These are phyloP conservation scores for Actinernus sp. DNA, from an alignment of 92 coral and sea anemone genomes.

Conservation along the genomic window DNA sequence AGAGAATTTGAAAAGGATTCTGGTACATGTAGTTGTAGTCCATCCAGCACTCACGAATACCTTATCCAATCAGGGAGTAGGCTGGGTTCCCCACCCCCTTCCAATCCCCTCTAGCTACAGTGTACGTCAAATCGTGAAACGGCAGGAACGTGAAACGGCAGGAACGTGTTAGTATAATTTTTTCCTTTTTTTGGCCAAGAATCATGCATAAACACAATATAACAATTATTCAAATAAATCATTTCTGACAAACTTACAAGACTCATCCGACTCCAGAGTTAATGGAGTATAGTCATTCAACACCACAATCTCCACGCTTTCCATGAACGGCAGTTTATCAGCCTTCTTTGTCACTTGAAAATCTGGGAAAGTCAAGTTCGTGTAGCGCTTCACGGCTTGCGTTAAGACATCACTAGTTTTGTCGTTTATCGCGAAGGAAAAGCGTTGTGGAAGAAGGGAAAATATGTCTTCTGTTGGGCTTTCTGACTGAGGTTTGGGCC, in stretches of 20 bases:
- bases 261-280: conserved; percentile 84
- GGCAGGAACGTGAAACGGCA: no score
- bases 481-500: conserved; percentile 94
- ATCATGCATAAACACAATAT: no score
- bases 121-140: no score
- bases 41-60: no score
- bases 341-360: conserved; percentile 5
- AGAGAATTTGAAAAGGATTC: no score
- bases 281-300: conserved; percentile 69
- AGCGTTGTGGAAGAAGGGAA: conserved; percentile 57
- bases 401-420: conserved; percentile 85
- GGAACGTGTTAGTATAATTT: no score
- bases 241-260: conserved; percentile 77
- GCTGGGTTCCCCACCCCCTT: no score
- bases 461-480: conserved; percentile 56
- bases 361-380: conserved; percentile 80
- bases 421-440: conserved; percentile 68
- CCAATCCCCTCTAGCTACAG: no score
- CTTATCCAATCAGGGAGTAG: no score
- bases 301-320: conserved; percentile 46
- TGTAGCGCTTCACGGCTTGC: conserved; percentile 80
- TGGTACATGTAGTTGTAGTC: no score
- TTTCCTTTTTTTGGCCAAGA: no score
- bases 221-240: no score
- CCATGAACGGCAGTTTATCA: conserved; percentile 5